phyloP scores from a whole-genome alignment of 2,113 vertebrate species.

The Meleagris gallopavo region DNA sequence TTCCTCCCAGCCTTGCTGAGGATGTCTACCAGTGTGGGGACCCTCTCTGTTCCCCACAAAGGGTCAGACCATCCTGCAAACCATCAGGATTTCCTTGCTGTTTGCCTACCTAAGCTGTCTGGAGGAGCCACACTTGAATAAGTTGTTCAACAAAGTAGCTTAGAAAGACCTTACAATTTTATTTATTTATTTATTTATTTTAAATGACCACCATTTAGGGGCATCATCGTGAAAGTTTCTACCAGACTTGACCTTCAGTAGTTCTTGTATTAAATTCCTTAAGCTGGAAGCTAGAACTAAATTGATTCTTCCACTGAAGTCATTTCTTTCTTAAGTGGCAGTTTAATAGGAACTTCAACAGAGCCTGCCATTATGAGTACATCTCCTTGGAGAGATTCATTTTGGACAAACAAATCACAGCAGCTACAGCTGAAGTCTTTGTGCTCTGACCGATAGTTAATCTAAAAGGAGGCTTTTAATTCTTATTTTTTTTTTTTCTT shows the following conservation, averaged over 20 bases:
- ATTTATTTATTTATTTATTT: too few relatives aligned
- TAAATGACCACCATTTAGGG: not conserved
- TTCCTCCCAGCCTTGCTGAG: not conserved
- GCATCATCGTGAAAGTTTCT: not conserved
- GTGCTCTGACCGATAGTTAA: not conserved
- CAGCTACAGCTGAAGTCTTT: not conserved
- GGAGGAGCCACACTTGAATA: rapidly evolving
- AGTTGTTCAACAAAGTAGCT: not conserved
- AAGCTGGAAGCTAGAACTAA: not conserved
- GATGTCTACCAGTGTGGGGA: not conserved
- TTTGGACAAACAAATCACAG: not conserved
- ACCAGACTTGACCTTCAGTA: not conserved
- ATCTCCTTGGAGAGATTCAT: not conserved
- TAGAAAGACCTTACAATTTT: not conserved
- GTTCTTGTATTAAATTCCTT: not conserved
- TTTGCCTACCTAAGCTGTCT: not conserved
- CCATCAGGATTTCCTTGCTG: not conserved
- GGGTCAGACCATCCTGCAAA: not conserved
- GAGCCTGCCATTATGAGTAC: not conserved
- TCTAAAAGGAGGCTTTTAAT: not conserved
- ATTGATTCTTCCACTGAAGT: not conserved
- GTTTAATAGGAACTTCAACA: not conserved
- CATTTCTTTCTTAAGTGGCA: conserved; percentile 4
- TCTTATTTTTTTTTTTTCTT: not conserved
- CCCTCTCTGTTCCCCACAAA: not conserved